Evolutionary conservation across 2,113 vertebrate species (phyloP).

Genomic region (Platysteira castanea): DNA sequence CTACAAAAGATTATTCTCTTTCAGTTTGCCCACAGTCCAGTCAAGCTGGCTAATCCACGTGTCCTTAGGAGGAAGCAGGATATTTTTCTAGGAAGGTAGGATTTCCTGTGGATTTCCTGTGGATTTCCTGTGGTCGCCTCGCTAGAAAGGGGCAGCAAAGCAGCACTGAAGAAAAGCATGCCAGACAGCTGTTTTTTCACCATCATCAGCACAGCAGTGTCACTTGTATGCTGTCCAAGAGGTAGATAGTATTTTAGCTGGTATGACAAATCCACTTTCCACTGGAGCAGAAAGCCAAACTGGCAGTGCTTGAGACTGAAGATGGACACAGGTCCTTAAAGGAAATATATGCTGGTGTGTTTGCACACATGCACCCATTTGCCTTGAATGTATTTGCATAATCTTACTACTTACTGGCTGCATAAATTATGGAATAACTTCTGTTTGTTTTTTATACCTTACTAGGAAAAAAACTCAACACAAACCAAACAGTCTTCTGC

Average conservation of each 20-base stretch:
- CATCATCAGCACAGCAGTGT: rapidly evolving
- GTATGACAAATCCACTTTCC: not conserved
- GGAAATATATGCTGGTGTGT: not conserved
- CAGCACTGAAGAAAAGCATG: not conserved
- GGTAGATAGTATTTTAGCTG: not conserved
- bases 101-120: slow-evolving; percentile 46
- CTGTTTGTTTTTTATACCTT: not conserved
- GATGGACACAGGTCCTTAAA: not conserved
- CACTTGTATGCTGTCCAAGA: not conserved
- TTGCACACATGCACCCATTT: not conserved
- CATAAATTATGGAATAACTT: not conserved
- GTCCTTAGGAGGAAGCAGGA: slow-evolving; percentile 5
- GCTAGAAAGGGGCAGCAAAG: not conserved
- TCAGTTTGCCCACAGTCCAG: not conserved
- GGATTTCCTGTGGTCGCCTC: not conserved
- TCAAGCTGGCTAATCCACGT: rapidly evolving
- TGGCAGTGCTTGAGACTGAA: not conserved
- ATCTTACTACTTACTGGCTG: not conserved
- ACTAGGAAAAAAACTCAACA: not conserved
- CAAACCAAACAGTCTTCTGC: not conserved
- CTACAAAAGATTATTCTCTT: not conserved
- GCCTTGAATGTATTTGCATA: not conserved
- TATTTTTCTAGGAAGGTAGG: slow-evolving; percentile 39
- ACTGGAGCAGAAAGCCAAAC: not conserved
- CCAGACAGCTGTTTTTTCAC: not conserved